These are phyloP conservation scores for Apostichopus leukothele DNA, from an alignment of 53 echinoderm and acorn worm species.

Conservation along the genomic window DNA sequence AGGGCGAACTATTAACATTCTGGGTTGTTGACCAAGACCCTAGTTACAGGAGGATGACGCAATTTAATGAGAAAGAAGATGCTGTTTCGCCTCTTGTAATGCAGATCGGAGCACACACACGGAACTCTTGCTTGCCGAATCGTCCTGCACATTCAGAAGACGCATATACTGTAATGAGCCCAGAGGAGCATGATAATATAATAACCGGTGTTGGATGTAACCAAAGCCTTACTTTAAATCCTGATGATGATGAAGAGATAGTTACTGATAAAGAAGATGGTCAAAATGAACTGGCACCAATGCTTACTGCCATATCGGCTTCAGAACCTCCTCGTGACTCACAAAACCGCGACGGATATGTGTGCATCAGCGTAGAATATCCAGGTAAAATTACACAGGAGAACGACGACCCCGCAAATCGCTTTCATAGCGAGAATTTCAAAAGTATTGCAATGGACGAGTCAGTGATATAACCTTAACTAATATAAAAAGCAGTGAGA, in stretches of 20 bases:
- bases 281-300: slow-evolving; percentile 15
- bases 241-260: neutral
- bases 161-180: neutral
- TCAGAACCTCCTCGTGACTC: too few relatives aligned
- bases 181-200: neutral
- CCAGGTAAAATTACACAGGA: neutral
- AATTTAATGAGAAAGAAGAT: slow-evolving; percentile 27
- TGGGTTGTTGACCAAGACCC: slow-evolving; percentile 87
- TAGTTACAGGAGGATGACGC: slow-evolving; percentile 37
- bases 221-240: neutral
- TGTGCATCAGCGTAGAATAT: slow-evolving; percentile 3
- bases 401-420: neutral
- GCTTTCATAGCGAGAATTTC: slow-evolving; percentile 12
- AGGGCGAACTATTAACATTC: slow-evolving; percentile 89
- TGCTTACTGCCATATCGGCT: slow-evolving; percentile 5
- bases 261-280: neutral
- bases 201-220: neutral
- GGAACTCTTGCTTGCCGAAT: neutral
- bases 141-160: neutral
- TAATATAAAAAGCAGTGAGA: too few relatives aligned
- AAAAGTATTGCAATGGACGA: neutral
- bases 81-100: slow-evolving; percentile 3
- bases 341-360: neutral
- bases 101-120: neutral
- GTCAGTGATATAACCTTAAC: slow-evolving; percentile 4